Base-by-base conservation (phyloP, 2,888 invertebrate species). In the Synergus gifuensis region DNA sequence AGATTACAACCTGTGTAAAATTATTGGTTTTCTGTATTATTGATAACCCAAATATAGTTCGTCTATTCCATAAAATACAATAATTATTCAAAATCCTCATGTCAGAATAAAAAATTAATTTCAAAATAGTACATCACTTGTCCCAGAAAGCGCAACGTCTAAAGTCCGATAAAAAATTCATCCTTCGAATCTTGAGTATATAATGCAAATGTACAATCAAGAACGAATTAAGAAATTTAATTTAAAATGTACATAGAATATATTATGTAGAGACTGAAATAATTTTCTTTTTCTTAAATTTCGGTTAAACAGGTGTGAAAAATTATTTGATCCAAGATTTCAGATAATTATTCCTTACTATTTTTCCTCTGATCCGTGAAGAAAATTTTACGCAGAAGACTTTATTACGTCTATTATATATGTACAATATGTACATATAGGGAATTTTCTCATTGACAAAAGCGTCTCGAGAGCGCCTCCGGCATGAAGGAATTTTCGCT, bases 371-470 rank as follows among this genome's bases (percentile, higher is more conserved):
- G 22, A 8, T 5, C 5, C 12, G 4, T 60, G 22, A 60, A 60
- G 60, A 22, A 28, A 22, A 22, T 60, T 28, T 28, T 28, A 11
- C 60, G 14, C 54, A 12, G 14, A 60, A 60, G 14, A 60, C 22
- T 60, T 60, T 28, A 12, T 28, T 28, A 28, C 60, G 4, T 60
- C 18, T 18, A 12, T 12, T 22, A 12, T 22, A 60, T n/a, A n/a
- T n/a, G n/a, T n/a, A n/a, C n/a, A n/a, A 69, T 18, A 73, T 54
- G 28, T 49, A 49, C 28, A 49, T 49, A 49, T 36, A 73, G 12
- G n/a, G 49, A 73, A 73, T 49, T 36, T 67, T 28, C 16, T 73
- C 49, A 36, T 73, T 73, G 69, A 73, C 54, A 73, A 73, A 73
- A 54, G 69, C 46, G 69, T 73, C 54, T 73, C 14, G 16, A 46